Evolutionary conservation across 2,888 invertebrate species (phyloP), one percentile per base, ranked within the genome.

Genomic region (Drosophila macrospina): DNA sequence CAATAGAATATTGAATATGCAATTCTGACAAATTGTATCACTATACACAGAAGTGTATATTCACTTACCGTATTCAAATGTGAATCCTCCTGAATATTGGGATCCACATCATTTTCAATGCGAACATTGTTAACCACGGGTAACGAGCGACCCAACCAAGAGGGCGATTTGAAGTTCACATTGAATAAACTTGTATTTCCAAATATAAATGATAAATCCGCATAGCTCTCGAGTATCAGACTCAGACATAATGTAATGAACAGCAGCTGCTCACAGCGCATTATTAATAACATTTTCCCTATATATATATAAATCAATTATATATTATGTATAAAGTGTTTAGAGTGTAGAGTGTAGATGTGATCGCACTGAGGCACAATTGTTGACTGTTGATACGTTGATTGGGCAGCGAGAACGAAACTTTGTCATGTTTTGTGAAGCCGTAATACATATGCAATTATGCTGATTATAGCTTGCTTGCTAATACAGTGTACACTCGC

Each of bases 61-160:
- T 10, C 10, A 11, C 88, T 64, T 77, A 91, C 91, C 70, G 90
- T 91, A 71, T 78, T 84, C 5, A 91, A 64, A 34, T 71, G 66
- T 0, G 91, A 86, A 70, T 91, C 91, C 59, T 90, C 90, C 45
- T 82, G 55, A 52, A 91, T 86, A 67, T 89, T 78, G 28, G 90
- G 89, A 79, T 91, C 90, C 28, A 88, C 74, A 39, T 74, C 71
- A 34, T 28, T 65, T 7, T 66, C 69, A 20, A 83, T 63, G 13
- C 78, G 60, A 26, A 69, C 6, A 28, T 64, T 67, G 26, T 41
- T 68, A 6, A 51, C 47, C 15, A 72, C 15, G 5, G 52, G 52
- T 10, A 77, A n/a, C 1, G 78, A 56, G 5, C 70, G 48, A 4
- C 73, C 75, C 63, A 80, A 36, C 74, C 75, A 5, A 52, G 69